Evolutionary conservation across 2,113 vertebrate species (phyloP), one percentile per base, ranked within the genome.

Genomic region (Rhea americana): DNA sequence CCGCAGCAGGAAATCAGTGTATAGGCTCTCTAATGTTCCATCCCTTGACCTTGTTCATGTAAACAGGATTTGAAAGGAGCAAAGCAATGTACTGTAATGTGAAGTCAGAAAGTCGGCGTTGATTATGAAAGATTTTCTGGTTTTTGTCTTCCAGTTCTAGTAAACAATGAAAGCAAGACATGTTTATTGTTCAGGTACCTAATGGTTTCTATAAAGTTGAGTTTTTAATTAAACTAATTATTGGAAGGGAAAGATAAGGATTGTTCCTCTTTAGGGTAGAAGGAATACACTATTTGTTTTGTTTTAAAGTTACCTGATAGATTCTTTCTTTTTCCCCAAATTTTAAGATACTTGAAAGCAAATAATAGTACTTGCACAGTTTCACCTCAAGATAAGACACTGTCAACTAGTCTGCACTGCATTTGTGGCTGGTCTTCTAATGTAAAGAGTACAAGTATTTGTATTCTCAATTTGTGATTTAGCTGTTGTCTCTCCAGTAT

Each of bases 31-130:
- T 67, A 89, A 58, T 84, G 73, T 95, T 96, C 95, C 89, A 90
- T 95, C 67, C 82, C 55, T 18, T 97, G 93, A 96, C 95, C 91
- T 96, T 93, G 62, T 56, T 96, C 94, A 53, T 96, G 93, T 96
- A 96, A 97, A 96, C 93, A 94, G 93, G 88, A 96, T 95, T 92
- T 95, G 73, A 80, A 95, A 87, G 92, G 95, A 94, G 87, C 78
- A 95, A 94, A 94, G 91, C 88, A 91, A 51, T 43, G 78, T 90
- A 61, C 88, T 91, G 80, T 94, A 90, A 93, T 94, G 86, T 95
- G 90, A 94, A 93, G 80, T 91, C 76, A 65, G 63, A 94, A 81
- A 48, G 73, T 80, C 87, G 85, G 87, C 0, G 0, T 68, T 78
- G 58, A 21, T 43, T 95, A 61, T 26, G 90, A 91, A 43, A 45